Base-by-base conservation (phyloP, 2,797 vertebrate species). In the Sternotherus odoratus region DNA sequence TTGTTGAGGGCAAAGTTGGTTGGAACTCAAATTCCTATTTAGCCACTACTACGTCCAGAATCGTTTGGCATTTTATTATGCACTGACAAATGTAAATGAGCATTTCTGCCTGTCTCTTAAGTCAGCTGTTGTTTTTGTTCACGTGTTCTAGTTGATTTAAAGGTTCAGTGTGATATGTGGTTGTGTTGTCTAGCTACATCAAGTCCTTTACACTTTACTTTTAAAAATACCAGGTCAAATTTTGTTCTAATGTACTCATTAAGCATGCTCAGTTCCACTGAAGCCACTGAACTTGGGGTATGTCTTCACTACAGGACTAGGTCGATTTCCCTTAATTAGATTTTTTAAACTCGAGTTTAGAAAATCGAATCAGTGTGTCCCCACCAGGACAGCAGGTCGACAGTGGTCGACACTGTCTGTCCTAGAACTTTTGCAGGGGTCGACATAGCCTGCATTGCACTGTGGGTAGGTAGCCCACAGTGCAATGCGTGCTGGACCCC, bases 131-230 rank as follows among this genome's bases (percentile, higher is more conserved):
- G 54, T 80, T 56, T 80, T 57, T 33, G 28, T 83, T 83, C 48
- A 28, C 69, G 1, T 74, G 36, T n/a, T 79, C 36, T 3, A 50
- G 21, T 78, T 79, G 2, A 3, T 33, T 17, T 77, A 74, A 54
- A 10, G 0, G 0, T 17, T 56, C 5, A 5, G 1, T 8, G 1
- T 1, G 2, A 3, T 15, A 5, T 9, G 30, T 75, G n/a, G 21
- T 39, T 86, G 5, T 49, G 28, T 23, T 21, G 66, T 23, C 51
- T 54, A 21, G 17, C 23, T 74, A 48, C 72, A 48, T 75, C 39
- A 75, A 75, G 12, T 28, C 24, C 43, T 48, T 69, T 5, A 75
- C 28, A 75, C 24, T 48, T 75, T 28, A 13, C 72, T 75, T 75
- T 75, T 75, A 75, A 75, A 75, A 75, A 75, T 28, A 75, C 8